These are phyloP conservation scores for Drosophila albomicans DNA, from an alignment of 1,140 invertebrate genomes.

Conservation along the genomic window DNA sequence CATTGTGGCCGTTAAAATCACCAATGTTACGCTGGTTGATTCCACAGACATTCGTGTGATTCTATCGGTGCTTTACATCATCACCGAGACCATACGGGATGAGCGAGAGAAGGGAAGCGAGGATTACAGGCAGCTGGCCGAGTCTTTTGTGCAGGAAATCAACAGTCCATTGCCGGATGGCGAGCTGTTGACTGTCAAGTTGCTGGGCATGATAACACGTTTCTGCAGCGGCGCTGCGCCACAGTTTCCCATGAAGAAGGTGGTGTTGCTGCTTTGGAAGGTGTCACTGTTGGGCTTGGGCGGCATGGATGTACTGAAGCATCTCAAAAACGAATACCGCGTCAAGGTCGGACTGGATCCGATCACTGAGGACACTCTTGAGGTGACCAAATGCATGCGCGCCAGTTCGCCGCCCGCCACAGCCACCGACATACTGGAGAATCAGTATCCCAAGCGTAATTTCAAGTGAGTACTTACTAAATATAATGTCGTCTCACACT, in stretches of 20 bases:
- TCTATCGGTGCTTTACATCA: constrained; percentile 96
- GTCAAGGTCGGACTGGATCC: constrained; percentile 90
- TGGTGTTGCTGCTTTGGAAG: constrained; percentile 98
- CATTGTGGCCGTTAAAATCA: constrained; percentile 93
- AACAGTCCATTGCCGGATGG: constrained; percentile 91
- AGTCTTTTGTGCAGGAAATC: constrained; percentile 93
- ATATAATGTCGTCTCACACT: too few species aligned
- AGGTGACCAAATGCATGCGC: constrained; percentile 96
- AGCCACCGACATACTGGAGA: constrained; percentile 95
- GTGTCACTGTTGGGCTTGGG: constrained; percentile 95
- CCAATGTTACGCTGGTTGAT: constrained; percentile 94
- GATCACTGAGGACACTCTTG: constrained; percentile 95
- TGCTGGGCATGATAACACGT: constrained; percentile 96
- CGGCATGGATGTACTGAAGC: constrained; percentile 92
- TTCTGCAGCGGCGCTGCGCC: constrained; percentile 97
- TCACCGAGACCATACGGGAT: constrained; percentile 95
- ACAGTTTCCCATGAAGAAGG: constrained; percentile 99
- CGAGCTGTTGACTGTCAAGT: constrained; percentile 94
- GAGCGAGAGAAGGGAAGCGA: constrained; percentile 87
- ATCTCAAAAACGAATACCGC: constrained; percentile 91
- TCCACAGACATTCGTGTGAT: constrained; percentile 96
- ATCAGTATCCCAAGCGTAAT: constrained; percentile 92
- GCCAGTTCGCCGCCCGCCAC: constrained; percentile 97
- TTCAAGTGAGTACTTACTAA: constrained; percentile 78
- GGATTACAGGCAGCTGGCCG: constrained; percentile 90